Conservation (phyloP, 1,140 invertebrate species). For the Notospermus geniculatus region DNA sequence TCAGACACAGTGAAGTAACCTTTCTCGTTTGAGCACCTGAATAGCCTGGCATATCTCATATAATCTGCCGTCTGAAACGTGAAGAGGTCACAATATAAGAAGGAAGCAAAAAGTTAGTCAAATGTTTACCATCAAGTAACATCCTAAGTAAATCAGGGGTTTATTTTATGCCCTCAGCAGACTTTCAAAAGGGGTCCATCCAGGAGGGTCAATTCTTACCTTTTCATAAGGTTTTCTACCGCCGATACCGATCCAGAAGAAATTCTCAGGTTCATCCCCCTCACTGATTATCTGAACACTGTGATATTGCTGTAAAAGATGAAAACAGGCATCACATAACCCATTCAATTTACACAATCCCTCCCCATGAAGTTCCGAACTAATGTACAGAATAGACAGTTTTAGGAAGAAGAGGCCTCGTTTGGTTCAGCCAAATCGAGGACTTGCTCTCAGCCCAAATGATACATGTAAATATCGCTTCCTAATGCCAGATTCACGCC, state of each 20-base stretch:
- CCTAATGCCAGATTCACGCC: too few relatives aligned
- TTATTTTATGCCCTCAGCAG: too few relatives aligned
- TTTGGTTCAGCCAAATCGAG: too few relatives aligned
- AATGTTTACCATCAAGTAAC: too few relatives aligned
- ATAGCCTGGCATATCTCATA: constrained; percentile 91
- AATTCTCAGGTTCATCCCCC: constrained; percentile 97
- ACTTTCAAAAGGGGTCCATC: too few relatives aligned
- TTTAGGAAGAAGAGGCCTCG: too few relatives aligned
- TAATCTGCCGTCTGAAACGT: constrained; percentile 76
- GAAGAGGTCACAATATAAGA: too few relatives aligned
- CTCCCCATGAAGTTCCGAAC: too few relatives aligned
- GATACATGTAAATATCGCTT: too few relatives aligned
- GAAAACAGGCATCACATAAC: constrained; percentile 2
- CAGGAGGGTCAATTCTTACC: constrained; percentile 42
- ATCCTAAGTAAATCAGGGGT: not conserved
- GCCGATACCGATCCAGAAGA: constrained; percentile 96
- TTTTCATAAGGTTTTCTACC: constrained; percentile 89
- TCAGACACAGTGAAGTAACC: constrained; percentile 99
- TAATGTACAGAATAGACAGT: too few relatives aligned
- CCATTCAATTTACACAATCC: not conserved
- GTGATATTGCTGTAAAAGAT: constrained; percentile 44
- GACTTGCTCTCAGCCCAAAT: too few relatives aligned
- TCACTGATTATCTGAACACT: constrained; percentile 71
- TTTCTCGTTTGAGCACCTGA: constrained; percentile 98
- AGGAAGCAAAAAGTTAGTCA: too few relatives aligned